Conservation (phyloP, 2,797 vertebrate genomes). For the Poeciliopsis turneri region DNA sequence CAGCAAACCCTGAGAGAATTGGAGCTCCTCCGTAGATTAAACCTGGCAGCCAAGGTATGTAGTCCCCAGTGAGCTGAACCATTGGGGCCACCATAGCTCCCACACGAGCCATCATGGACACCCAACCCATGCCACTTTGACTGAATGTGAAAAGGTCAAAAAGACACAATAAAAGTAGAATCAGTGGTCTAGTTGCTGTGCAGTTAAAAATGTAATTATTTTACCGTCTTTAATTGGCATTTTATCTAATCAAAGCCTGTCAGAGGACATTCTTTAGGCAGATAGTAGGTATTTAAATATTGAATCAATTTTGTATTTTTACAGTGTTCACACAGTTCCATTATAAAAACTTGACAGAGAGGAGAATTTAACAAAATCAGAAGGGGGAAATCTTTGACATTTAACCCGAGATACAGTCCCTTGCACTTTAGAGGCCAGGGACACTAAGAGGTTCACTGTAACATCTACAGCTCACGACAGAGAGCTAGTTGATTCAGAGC, state of each 20-base stretch:
- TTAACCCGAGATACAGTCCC: neutral
- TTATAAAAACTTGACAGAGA: neutral
- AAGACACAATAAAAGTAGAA: neutral
- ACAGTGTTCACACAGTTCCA: neutral
- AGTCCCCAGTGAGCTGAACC: constrained; percentile 78
- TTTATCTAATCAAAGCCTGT: neutral
- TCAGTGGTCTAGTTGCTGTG: neutral
- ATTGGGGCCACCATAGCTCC: constrained; percentile 86
- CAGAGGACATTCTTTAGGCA: neutral
- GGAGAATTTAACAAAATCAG: neutral
- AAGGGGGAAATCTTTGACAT: neutral
- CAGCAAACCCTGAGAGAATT: constrained; percentile 79
- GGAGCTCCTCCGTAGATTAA: constrained; percentile 84
- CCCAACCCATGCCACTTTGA: constrained; percentile 88
- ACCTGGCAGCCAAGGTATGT: constrained; percentile 75
- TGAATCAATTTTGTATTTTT: neutral
- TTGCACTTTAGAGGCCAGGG: neutral
- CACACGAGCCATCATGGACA: constrained; percentile 81
- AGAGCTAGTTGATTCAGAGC: neutral
- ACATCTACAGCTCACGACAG: neutral
- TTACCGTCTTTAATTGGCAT: neutral
- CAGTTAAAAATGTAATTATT: neutral
- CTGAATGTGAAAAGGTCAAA: constrained; percentile 62
- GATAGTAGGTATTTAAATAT: neutral
- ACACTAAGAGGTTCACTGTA: neutral